Conservation (phyloP, 2,888 invertebrate species). For the Zygothrica quintamaculata region DNA sequence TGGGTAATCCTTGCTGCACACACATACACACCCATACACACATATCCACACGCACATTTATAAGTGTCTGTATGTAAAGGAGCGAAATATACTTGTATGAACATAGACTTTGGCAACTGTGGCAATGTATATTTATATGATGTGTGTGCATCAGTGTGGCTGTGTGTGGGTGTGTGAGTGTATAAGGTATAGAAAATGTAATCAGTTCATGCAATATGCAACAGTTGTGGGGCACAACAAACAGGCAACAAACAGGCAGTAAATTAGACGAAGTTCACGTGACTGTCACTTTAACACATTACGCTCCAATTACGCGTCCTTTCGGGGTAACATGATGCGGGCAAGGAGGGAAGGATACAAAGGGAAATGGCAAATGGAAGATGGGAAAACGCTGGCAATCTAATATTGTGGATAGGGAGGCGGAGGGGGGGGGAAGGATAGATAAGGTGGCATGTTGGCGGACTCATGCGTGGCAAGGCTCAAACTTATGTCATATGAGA, state of each 20-base stretch:
- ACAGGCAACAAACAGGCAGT: conserved; percentile 51
- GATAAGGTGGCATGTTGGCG: not conserved
- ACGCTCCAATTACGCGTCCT: conserved; percentile 72
- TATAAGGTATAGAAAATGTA: conserved; percentile 46
- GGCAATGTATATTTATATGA: conserved; percentile 3
- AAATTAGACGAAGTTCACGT: conserved; percentile 71
- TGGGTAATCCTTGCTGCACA: not conserved
- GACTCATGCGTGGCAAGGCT: conserved; percentile 2
- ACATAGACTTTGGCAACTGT: conserved; percentile 1
- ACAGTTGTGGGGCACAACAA: conserved; percentile 54
- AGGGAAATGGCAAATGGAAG: too few species aligned
- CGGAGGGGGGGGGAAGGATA: not conserved
- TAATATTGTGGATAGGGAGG: too few species aligned
- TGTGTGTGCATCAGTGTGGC: not conserved
- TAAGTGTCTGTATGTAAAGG: not conserved
- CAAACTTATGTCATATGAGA: conserved; percentile 2
- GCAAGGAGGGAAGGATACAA: not conserved
- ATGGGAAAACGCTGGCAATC: too few species aligned
- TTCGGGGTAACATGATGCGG: not conserved
- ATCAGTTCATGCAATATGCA: conserved; percentile 74
- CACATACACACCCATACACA: too few species aligned
- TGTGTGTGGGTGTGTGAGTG: not conserved
- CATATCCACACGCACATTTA: not conserved
- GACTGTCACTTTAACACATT: conserved; percentile 74
- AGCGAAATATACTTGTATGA: not conserved